Evolutionary conservation across 2,888 invertebrate species (phyloP).

Genomic region (Ceramica pisi): DNA sequence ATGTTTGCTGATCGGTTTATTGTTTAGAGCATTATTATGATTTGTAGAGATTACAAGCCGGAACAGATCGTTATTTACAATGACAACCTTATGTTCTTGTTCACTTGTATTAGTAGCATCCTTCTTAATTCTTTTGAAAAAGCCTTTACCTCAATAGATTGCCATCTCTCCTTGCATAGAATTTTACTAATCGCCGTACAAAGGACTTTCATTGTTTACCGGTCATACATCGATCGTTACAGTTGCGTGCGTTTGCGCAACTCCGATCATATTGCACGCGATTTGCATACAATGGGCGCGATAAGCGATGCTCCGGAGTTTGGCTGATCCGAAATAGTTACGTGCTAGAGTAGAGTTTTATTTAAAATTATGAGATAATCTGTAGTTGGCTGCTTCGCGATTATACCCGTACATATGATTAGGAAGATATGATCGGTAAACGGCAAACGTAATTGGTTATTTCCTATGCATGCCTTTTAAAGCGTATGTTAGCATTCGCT

Average conservation of each 20-base stretch:
- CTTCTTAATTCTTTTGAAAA: conserved; percentile 14
- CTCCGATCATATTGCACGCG: conserved; percentile 78
- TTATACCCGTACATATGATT: conserved; percentile 40
- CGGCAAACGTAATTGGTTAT: conserved; percentile 26
- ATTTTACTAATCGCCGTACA: conserved; percentile 54
- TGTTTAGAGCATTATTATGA: background rate
- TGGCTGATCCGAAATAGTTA: conserved; percentile 55
- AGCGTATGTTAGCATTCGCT: background rate
- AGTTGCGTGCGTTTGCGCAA: conserved; percentile 81
- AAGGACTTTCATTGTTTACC: conserved; percentile 66
- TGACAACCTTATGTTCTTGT: background rate
- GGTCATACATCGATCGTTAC: conserved; percentile 69
- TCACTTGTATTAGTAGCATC: conserved; percentile 9
- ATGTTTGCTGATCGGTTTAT: conserved; percentile 19
- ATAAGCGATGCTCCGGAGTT: conserved; percentile 77
- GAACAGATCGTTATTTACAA: conserved; percentile 10
- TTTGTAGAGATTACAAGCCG: background rate
- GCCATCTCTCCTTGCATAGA: conserved; percentile 57
- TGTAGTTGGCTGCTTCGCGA: conserved; percentile 39
- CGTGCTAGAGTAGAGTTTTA: conserved; percentile 41
- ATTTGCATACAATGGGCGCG: conserved; percentile 86
- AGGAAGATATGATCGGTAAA: conserved; percentile 36
- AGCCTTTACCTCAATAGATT: conserved; percentile 56
- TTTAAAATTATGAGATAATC: conserved; percentile 53
- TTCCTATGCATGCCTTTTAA: conserved; percentile 29